Conservation (phyloP, 30 jellyfish, hydroid and myxozoan species). For the Aurelia sp. region DNA sequence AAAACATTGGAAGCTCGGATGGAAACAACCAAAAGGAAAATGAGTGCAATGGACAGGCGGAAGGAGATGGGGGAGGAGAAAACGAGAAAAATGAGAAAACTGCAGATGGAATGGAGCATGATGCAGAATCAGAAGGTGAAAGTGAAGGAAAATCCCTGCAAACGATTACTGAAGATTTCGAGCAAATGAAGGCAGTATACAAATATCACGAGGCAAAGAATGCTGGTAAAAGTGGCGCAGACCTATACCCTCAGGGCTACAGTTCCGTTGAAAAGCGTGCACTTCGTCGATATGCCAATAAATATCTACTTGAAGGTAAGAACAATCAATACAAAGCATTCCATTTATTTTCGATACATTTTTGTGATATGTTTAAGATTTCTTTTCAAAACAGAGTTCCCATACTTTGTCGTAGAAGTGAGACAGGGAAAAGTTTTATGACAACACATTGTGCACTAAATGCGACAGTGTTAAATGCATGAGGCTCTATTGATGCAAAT, state of each 20-base stretch:
- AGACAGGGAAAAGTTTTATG: no score
- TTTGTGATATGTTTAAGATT: background rate
- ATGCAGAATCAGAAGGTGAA: no score
- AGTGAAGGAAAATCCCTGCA: no score
- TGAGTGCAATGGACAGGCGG: no score
- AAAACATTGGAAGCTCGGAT: no score
- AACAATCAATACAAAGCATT: background rate
- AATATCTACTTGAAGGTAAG: slow-evolving; percentile 28
- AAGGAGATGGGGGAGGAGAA: no score
- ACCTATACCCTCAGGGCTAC: slow-evolving; percentile 25
- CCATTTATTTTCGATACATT: background rate
- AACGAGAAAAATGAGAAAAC: no score
- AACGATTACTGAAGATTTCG: background rate
- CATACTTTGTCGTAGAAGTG: background rate
- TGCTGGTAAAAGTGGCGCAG: background rate
- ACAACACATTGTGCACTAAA: no score
- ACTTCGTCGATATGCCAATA: slow-evolving; percentile 43
- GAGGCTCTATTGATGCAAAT: no score
- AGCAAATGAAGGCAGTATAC: slow-evolving; percentile 7
- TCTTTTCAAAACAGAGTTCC: background rate
- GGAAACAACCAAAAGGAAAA: no score
- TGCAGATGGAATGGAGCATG: no score
- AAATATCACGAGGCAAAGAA: background rate
- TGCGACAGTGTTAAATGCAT: no score
- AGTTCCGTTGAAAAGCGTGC: slow-evolving; percentile 1